These are phyloP conservation scores for Planococcus citri DNA, from an alignment of 1,140 invertebrate genomes.

Conservation along the genomic window DNA sequence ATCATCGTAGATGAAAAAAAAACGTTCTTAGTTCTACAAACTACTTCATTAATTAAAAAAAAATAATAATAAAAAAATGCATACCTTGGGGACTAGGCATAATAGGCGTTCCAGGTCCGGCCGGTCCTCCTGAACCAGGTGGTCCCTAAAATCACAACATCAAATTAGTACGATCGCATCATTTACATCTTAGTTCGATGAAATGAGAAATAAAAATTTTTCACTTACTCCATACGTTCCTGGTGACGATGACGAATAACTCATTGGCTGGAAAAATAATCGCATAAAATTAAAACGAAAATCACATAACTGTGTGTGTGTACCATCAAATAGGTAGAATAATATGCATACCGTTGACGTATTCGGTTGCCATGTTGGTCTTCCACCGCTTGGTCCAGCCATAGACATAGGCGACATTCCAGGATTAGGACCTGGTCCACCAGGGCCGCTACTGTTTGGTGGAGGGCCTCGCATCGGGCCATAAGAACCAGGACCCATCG, in stretches of 20 bases:
- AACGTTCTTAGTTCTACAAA: too few relatives aligned
- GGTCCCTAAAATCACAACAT: slow-evolving; percentile 39
- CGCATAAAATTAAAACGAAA: background rate
- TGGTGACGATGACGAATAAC: slow-evolving; percentile 80
- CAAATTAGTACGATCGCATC: too few relatives aligned
- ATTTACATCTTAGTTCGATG: too few relatives aligned
- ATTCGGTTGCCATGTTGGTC: slow-evolving; percentile 80
- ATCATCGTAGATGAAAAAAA: too few relatives aligned
- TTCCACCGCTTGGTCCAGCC: slow-evolving; percentile 73
- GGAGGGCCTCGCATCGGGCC: slow-evolving; percentile 80
- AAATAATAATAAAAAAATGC: too few relatives aligned
- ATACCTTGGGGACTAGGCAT: slow-evolving; percentile 93
- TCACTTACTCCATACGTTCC: slow-evolving; percentile 65
- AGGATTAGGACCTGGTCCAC: slow-evolving; percentile 34
- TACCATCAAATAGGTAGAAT: too few relatives aligned
- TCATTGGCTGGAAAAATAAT: slow-evolving; percentile 69
- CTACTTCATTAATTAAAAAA: too few relatives aligned
- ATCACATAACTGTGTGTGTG: background rate
- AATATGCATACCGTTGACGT: slow-evolving; percentile 60
- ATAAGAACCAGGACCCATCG: slow-evolving; percentile 79
- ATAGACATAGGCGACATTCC: slow-evolving; percentile 78
- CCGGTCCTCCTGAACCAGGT: slow-evolving; percentile 43
- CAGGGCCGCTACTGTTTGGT: slow-evolving; percentile 59
- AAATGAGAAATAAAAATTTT: too few relatives aligned
- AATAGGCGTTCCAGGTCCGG: slow-evolving; percentile 73